Conservation (phyloP, 2,797 vertebrate genomes). For the Dendrocincla fuliginosa region DNA sequence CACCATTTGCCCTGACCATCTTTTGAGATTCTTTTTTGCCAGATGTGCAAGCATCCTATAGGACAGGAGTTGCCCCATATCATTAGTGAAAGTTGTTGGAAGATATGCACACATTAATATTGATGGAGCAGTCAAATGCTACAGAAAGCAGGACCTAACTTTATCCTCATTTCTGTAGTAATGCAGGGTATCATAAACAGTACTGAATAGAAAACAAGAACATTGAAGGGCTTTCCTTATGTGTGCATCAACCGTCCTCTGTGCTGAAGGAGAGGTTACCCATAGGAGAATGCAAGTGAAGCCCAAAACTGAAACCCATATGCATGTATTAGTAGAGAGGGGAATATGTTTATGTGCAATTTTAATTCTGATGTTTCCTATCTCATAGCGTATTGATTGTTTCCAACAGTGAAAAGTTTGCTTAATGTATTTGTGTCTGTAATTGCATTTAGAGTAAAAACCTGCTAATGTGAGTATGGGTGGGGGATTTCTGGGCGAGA, state of each 20-base stretch:
- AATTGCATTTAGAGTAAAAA: not conserved
- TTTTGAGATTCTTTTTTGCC: not conserved
- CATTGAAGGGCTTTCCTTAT: not conserved
- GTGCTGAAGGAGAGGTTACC: not conserved
- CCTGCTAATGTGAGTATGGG: not conserved
- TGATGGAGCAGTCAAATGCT: not conserved
- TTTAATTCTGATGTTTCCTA: not conserved
- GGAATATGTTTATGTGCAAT: not conserved
- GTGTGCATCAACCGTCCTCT: not conserved
- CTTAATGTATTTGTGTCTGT: not conserved
- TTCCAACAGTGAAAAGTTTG: not conserved
- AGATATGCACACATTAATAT: accelerated
- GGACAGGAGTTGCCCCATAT: not conserved
- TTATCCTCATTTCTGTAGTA: not conserved
- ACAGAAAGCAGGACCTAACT: not conserved
- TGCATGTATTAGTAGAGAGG: not conserved
- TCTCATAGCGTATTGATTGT: not conserved
- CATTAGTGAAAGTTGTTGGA: not conserved
- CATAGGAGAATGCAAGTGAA: accelerated
- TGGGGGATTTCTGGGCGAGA: accelerated
- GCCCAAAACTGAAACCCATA: not conserved
- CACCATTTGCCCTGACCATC: not conserved
- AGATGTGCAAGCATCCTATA: accelerated
- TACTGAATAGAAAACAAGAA: not conserved
- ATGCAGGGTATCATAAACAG: not conserved